Evolutionary conservation across 2,113 vertebrate species (phyloP).

Genomic region (Platysternon megacephalum): DNA sequence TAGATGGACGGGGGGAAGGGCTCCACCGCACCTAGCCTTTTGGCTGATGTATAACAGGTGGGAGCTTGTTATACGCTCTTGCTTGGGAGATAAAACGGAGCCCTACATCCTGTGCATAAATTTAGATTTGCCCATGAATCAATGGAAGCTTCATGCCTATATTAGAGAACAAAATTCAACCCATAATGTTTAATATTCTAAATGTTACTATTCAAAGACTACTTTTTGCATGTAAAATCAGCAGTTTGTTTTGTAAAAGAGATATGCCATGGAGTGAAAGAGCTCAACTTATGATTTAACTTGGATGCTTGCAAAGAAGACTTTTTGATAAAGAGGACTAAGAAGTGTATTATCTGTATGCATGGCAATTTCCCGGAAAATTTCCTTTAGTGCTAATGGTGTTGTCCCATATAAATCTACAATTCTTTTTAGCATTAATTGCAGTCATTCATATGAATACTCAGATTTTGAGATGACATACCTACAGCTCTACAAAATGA

Average conservation of each 20-base stretch:
- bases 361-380: constrained; percentile 71
- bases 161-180: background rate
- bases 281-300: constrained; percentile 39
- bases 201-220: background rate
- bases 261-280: constrained; percentile 2
- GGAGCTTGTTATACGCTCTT: background rate
- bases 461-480: constrained; percentile 53
- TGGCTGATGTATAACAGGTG: background rate
- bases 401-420: constrained; percentile 42
- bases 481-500: constrained; percentile 30
- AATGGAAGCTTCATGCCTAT: too few relatives aligned
- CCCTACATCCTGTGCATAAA: background rate
- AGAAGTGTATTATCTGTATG: constrained; percentile 62
- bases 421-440: constrained; percentile 65
- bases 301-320: constrained; percentile 45
- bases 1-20: too few relatives aligned
- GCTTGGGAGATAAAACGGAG: background rate
- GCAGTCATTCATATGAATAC: constrained; percentile 52
- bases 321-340: constrained; percentile 41
- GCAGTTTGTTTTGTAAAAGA: constrained; percentile 10
- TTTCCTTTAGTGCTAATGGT: constrained; percentile 67
- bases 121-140: background rate
- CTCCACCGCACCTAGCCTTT: too few relatives aligned
- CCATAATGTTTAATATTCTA: constrained; percentile 16
- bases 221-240: constrained; percentile 6